Evolutionary conservation across 2,888 invertebrate genomes (phyloP).

Genomic region (Torymus tubicola): DNA sequence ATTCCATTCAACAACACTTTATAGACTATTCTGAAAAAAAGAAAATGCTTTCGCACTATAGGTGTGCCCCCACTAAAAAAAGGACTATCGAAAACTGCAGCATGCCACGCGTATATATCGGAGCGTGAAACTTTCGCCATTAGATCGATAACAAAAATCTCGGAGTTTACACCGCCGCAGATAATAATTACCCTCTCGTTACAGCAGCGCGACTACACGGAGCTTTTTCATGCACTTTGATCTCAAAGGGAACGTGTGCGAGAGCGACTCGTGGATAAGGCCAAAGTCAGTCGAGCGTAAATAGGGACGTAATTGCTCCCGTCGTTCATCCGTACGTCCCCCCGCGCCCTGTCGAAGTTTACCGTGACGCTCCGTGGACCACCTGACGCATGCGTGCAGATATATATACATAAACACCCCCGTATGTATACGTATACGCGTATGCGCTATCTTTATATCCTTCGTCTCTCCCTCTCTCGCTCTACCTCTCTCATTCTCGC

Average conservation of each 20-base stretch:
- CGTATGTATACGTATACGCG: no score
- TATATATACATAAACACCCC: no score
- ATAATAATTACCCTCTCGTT: constrained; percentile 35
- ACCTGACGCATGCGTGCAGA: no score
- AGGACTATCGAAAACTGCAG: no score
- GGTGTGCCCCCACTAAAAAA: no score
- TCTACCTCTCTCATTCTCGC: constrained; percentile 27
- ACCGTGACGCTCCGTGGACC: background rate
- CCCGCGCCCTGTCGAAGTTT: constrained; percentile 33
- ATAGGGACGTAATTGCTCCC: constrained; percentile 49
- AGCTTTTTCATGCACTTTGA: constrained; percentile 38
- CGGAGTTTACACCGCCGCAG: background rate
- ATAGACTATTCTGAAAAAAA: no score
- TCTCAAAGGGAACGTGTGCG: constrained; percentile 5
- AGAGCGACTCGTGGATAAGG: constrained; percentile 25
- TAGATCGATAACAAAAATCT: constrained; percentile 8
- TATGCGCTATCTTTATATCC: constrained; percentile 7
- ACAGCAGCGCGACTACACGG: background rate
- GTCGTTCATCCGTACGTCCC: constrained; percentile 43
- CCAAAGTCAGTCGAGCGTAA: constrained; percentile 42
- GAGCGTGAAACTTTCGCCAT: no score
- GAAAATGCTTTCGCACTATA: no score
- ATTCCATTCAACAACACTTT: no score
- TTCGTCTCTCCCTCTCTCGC: background rate
- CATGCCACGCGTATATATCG: no score